These are phyloP conservation scores for Himalopsyche tibetana DNA, from an alignment of 2,888 invertebrate species.

Conservation along the genomic window DNA sequence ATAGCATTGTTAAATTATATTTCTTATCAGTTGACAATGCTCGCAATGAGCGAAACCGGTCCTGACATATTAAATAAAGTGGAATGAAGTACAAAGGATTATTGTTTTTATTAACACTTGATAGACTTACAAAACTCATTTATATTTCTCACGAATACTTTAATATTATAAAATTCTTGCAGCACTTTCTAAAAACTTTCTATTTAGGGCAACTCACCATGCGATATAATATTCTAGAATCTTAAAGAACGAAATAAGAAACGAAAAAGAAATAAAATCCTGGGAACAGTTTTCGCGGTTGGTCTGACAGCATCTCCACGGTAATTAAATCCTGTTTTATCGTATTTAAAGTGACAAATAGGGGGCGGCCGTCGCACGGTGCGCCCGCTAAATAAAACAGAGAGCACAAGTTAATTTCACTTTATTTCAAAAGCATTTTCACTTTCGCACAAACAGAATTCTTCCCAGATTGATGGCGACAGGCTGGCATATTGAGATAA, in stretches of 20 bases:
- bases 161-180: too few relatives aligned
- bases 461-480: conserved; percentile 23
- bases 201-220: too few relatives aligned
- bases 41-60: too few relatives aligned
- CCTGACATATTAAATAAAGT: too few relatives aligned
- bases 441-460: conserved; percentile 15
- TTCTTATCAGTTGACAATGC: too few relatives aligned
- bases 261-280: neutral
- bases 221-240: too few relatives aligned
- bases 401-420: conserved; percentile 34
- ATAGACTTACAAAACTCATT: too few relatives aligned
- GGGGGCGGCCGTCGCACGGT: conserved; percentile 12
- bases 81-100: too few relatives aligned
- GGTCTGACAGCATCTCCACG: conserved; percentile 43
- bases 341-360: conserved; percentile 62
- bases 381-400: conserved; percentile 30
- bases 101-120: too few relatives aligned
- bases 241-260: neutral
- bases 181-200: too few relatives aligned
- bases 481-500: conserved; percentile 11
- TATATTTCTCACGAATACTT: too few relatives aligned
- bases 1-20: too few relatives aligned
- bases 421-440: neutral
- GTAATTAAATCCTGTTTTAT: conserved; percentile 63
- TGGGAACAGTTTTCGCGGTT: neutral